Base-by-base conservation (phyloP, 1,140 invertebrate species). In the Macrobrachium nipponense region DNA sequence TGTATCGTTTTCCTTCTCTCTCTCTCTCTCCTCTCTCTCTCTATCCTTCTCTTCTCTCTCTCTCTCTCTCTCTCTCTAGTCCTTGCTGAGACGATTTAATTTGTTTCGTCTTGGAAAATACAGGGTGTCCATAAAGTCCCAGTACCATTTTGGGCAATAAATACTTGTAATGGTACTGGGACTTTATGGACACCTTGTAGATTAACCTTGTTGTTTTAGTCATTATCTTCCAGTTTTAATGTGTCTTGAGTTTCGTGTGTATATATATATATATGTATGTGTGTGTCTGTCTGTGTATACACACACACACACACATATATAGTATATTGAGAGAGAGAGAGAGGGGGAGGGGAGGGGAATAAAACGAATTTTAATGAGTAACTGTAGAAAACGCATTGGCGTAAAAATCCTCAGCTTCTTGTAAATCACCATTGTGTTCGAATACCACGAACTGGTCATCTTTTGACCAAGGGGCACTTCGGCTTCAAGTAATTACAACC, bases 301-400 rank as follows among this genome's bases (percentile, higher is more conserved):
- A 5, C 43, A 36, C 43, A 5, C 43, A 36, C 43, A 5, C 43
- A 36, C 43, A 11, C 43, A 36, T 17, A 11, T 70, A 20, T 5
- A n/a, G n/a, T n/a, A n/a, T n/a, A n/a, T n/a, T n/a, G 64, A 66
- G 64, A 66, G 64, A 66, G 64, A 66, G 64, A 66, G 64, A 66
- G 64, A 66, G 64, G 14, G 64, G 27, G 64, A 66, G 64, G 14
- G 64, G 27, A 23, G 27, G 14, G 64, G 27, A 23, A 14, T n/a
- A 66, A 5, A 66, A 23, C n/a, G 64, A 66, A 23, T n/a, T 20
- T 10, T 23, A 66, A 66, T n/a, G 12, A 10, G n/a, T 23, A 20
- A 66, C n/a, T 66, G 6, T 66, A 70, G 36, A 18, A 70, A 70
- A 70, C 20, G 12, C 36, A 23, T 18, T 36, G 12, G 36, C 70